Conservation (phyloP, 2,888 invertebrate species). For the Lepetodrilus schrolli region DNA sequence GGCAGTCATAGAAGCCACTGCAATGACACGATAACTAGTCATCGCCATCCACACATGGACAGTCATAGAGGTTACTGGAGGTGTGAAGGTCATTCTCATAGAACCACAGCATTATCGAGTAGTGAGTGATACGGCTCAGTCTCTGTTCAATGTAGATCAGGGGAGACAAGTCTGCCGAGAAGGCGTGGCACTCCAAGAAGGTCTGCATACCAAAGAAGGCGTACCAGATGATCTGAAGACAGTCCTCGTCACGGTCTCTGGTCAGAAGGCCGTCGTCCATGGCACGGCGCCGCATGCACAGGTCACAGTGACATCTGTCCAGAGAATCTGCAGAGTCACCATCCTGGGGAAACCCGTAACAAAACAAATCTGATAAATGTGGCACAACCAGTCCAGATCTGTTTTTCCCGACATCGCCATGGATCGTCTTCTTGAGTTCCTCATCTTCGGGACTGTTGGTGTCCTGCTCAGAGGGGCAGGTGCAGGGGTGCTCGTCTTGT, state of each 20-base stretch:
- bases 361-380: too few relatives aligned
- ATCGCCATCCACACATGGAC: not conserved
- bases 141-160: not conserved
- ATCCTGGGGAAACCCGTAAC: too few relatives aligned
- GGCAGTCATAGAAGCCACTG: too few relatives aligned
- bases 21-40: too few relatives aligned
- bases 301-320: conserved; percentile 14
- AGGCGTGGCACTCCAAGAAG: not conserved
- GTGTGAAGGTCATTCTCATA: not conserved
- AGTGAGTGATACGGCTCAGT: not conserved
- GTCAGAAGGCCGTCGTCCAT: not conserved
- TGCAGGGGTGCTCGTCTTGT: not conserved
- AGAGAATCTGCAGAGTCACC: not conserved
- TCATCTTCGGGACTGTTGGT: not conserved
- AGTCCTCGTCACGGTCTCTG: not conserved
- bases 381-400: too few relatives aligned
- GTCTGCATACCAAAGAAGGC: not conserved
- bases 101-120: not conserved
- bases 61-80: not conserved
- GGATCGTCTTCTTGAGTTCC: too few relatives aligned
- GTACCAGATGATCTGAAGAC: not conserved
- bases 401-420: too few relatives aligned
- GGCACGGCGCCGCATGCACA: not conserved
- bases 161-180: not conserved
- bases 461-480: not conserved